A percentile compares a stretch with the other conserved stretches of the same genome.
These are phyloP conservation scores for Ethmia dodecea DNA, from an alignment of 2,888 invertebrate genomes.

Conservation along the genomic window DNA sequence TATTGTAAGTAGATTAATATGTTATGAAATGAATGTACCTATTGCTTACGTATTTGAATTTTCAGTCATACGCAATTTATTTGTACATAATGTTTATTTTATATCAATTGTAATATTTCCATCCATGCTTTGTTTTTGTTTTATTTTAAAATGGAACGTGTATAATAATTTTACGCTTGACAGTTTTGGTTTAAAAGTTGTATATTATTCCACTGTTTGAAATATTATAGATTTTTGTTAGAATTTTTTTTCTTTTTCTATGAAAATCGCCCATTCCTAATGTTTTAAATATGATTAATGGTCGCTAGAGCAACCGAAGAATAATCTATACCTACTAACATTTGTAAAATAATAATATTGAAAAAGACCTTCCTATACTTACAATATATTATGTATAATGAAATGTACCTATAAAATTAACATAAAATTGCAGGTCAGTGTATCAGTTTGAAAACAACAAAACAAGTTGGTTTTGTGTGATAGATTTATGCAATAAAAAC, in stretches of 20 bases:
- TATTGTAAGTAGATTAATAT: slow-evolving; percentile 43
- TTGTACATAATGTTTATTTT: slow-evolving; percentile 44
- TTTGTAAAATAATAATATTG: too few relatives aligned
- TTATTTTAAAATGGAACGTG: background rate
- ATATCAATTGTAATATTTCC: slow-evolving; percentile 6
- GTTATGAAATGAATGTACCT: slow-evolving; percentile 37
- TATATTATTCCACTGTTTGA: background rate
- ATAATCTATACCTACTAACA: too few relatives aligned
- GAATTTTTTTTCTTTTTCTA: slow-evolving; percentile 6
- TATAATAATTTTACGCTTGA: background rate
- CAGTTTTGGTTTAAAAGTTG: background rate
- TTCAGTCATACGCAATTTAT: slow-evolving; percentile 34
- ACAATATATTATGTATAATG: too few relatives aligned
- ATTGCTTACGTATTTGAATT: slow-evolving; percentile 33
- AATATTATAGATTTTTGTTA: slow-evolving; percentile 1
- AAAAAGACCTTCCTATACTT: too few relatives aligned
- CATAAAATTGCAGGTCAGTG: too few relatives aligned
- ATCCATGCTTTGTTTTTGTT: background rate
- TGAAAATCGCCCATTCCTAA: too few relatives aligned
- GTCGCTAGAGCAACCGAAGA: too few relatives aligned
- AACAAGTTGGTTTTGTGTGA: too few relatives aligned
- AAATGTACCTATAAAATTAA: too few relatives aligned
- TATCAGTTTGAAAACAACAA: too few relatives aligned
- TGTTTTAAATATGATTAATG: too few relatives aligned
- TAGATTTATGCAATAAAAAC: too few relatives aligned